Base-by-base conservation (phyloP, 2,888 invertebrate species). In the Mystacides longicornis region DNA sequence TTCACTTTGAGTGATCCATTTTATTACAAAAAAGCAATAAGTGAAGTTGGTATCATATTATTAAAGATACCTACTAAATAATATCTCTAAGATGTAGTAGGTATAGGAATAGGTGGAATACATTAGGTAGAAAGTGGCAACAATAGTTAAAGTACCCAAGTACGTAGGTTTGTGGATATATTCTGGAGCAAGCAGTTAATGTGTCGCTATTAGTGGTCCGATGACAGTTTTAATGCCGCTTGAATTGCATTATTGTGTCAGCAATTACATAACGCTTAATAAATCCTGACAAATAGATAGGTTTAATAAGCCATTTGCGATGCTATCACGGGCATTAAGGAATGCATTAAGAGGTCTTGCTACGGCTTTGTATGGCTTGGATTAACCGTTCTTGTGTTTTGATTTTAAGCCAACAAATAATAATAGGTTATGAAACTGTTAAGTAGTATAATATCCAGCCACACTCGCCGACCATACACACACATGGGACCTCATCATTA, bases 221-320 rank as follows among this genome's bases (percentile, higher is more conserved):
- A 37, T 3, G 37, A 37, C 37, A 37, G 37, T 37, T 37, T 37
- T 37, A 37, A 37, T 37, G 37, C 37, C 37, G 37, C 16, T 37
- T 37, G 37, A 14, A 37, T 37, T 37, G 37, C 14, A 37, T 37
- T 37, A 37, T 37, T 37, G 37, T 37, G 37, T 37, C 37, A 23
- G 37, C 50, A 55, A 23, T 55, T 50, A 33, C 21, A 51, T 21
- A 49, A 47, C 52, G 51, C 46, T 23, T 33, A 51, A 60, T 60
- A 58, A 60, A 60, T 37, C 50, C 51, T 56, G 60, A 60, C 51
- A 45, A 54, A 58, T 56, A 51, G 23, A 7, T 33, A 52, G 46
- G 52, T 56, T 60, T 60, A 52, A 56, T 60, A 52, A 60, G 33
- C 52, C 51, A 37, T 37, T 55, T 51, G 47, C 56, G 49, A 54